Evolutionary conservation across 2,113 vertebrate genomes (phyloP), one percentile per base, ranked within the genome.

Genomic region (Calonectris borealis): DNA sequence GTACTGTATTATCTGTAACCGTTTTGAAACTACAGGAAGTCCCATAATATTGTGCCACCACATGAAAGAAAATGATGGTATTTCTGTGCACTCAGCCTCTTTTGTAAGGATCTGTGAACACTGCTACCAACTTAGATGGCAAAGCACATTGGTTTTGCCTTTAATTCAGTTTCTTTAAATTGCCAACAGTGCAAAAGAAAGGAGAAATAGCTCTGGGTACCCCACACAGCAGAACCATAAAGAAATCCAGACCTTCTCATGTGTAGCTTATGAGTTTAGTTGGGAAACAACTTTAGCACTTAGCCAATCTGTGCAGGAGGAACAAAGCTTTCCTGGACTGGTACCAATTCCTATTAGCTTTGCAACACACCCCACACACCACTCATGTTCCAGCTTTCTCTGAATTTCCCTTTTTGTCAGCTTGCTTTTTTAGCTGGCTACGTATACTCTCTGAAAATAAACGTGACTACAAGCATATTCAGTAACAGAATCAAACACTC

Each of bases 1-100:
- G 32, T 3, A 5, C 34, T 8, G 3, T 4, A 18, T 0, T 8
- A 13, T 16, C 36, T 40, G 24, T 11, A 51, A 64, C 0, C 2
- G 54, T 10, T 76, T 38, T 24, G 8, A 38, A 82, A 44, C 31
- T 21, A 84, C 48, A 73, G 17, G 4, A 49, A 29, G 20, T 51
- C 55, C 32, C 26, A 3, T 20, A 24, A 20, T 32, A 42, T 2
- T 34, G 8, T 65, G 44, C 57, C 26, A 48, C 8, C 25, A 71
- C 36, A 34, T 18, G 10, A 77, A 73, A 40, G n/a, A 55, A 64
- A 75, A 32, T 3, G 1, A 32, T 12, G 24, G 20, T 31, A 7
- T n/a, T 85, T 69, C 27, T 66, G 42, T 54, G 55, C 46, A 7
- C 20, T 62, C 36, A 8, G 55, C 38, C 62, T 52, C 32, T 64